phyloP scores from a whole-genome alignment of 2,888 invertebrate genomes.

The Acrobasis suavella region DNA sequence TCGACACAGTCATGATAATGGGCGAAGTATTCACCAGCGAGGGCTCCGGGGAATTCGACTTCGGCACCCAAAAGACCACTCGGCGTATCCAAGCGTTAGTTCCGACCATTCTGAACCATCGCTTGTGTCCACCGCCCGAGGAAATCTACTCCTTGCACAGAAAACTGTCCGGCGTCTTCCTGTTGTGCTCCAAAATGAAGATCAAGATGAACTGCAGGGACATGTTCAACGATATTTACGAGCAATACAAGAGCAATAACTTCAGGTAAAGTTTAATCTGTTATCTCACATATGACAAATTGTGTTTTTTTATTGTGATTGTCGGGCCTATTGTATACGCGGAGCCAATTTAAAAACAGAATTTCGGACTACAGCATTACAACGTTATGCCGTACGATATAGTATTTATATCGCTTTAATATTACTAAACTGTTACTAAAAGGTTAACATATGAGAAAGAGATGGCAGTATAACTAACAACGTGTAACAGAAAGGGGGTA shows the following conservation, averaged over 20 bases:
- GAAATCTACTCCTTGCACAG: conserved; percentile 99
- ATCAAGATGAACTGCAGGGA: conserved; percentile 90
- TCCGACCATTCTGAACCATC: conserved; percentile 96
- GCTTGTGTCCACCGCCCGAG: conserved; percentile 98
- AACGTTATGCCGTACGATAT: too few species aligned
- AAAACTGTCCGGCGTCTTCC: conserved; percentile 97
- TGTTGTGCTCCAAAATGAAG: conserved; percentile 93
- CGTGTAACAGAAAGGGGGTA: too few species aligned
- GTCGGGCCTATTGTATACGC: neutral
- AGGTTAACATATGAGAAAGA: too few species aligned
- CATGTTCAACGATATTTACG: conserved; percentile 91
- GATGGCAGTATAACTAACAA: too few species aligned
- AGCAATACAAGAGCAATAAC: conserved; percentile 80
- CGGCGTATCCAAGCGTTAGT: conserved; percentile 91
- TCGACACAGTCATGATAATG: conserved; percentile 97
- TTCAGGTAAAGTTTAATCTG: conserved; percentile 32
- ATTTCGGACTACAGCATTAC: too few species aligned
- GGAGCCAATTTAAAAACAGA: too few species aligned
- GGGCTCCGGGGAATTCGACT: conserved; percentile 90
- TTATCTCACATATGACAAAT: neutral
- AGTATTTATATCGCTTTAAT: too few species aligned
- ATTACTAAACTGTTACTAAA: too few species aligned
- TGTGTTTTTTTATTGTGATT: neutral
- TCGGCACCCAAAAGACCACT: conserved; percentile 91
- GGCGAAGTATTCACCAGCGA: conserved; percentile 94